Evolutionary conservation across 2,888 invertebrate species (phyloP).

Genomic region (Cenopis cana): DNA sequence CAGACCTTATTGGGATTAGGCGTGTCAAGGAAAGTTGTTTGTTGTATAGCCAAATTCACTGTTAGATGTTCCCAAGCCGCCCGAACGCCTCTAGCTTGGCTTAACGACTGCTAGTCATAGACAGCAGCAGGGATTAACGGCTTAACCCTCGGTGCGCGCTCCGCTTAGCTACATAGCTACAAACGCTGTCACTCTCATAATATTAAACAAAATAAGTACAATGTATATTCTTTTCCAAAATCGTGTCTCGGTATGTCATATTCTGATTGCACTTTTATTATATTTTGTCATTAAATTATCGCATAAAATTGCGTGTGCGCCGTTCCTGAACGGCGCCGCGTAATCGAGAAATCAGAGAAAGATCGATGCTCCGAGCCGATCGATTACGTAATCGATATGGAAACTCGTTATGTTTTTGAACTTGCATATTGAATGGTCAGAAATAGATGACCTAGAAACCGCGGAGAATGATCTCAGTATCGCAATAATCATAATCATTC

Average conservation of each 20-base stretch:
- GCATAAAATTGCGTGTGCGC: conserved; percentile 27
- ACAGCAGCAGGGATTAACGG: no score
- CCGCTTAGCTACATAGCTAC: no score
- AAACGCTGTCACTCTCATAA: no score
- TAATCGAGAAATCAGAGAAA: conserved; percentile 69
- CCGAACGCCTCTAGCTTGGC: no score
- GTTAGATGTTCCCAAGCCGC: no score
- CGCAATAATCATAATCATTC: no score
- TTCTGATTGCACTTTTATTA: conserved; percentile 32
- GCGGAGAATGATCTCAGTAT: not conserved
- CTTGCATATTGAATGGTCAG: conserved; percentile 33
- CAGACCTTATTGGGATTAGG: no score
- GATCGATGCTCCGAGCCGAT: conserved; percentile 61
- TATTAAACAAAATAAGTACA: not conserved
- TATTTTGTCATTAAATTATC: conserved; percentile 37
- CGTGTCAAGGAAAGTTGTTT: no score
- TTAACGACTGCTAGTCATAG: no score
- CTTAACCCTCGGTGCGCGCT: no score
- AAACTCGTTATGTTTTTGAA: conserved; percentile 29
- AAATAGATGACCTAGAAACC: conserved; percentile 34
- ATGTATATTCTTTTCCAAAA: conserved; percentile 8
- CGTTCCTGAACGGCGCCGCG: conserved; percentile 45
- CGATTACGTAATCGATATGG: conserved; percentile 51
- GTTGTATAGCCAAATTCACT: no score
- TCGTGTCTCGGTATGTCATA: conserved; percentile 44